Evolutionary conservation across 2,113 vertebrate genomes (phyloP).

Genomic region (Poeciliopsis retropinna): DNA sequence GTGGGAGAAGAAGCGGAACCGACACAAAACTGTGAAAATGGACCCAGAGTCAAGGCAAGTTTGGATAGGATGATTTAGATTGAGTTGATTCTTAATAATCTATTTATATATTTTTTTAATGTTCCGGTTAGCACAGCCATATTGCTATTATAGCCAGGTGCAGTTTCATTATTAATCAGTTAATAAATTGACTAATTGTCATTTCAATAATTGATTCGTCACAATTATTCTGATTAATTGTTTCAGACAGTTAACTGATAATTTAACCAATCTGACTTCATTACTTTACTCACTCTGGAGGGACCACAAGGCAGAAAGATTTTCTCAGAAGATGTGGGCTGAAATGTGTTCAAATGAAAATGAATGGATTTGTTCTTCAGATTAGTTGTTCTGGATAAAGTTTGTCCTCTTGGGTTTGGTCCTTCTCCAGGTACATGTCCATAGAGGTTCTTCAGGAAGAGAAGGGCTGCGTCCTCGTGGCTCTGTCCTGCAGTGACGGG

Average conservation of each 20-base stretch:
- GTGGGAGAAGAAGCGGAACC: constrained; percentile 88
- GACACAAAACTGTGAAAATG: constrained; percentile 90
- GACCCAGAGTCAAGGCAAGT: constrained; percentile 93
- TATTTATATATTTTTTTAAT: not conserved
- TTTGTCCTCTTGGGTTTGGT: not conserved
- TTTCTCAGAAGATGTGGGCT: not conserved
- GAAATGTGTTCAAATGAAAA: not conserved
- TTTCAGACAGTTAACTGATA: not conserved
- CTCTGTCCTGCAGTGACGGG: constrained; percentile 91
- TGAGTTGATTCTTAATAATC: not conserved
- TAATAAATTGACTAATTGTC: too few species aligned
- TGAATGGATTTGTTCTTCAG: not conserved
- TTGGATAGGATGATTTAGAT: not conserved
- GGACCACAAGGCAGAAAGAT: not conserved
- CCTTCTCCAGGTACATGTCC: constrained; percentile 89
- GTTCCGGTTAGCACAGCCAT: too few species aligned
- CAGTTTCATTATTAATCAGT: too few species aligned
- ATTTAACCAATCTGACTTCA: too few species aligned
- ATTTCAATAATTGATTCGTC: too few species aligned
- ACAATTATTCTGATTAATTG: too few species aligned
- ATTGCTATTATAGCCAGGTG: not conserved
- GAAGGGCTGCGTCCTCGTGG: constrained; percentile 74
- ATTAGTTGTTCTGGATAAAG: not conserved
- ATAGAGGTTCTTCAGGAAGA: constrained; percentile 73
- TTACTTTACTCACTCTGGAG: too few species aligned